Base-by-base conservation (phyloP, 2,113 vertebrate genomes). In the Caretta caretta region DNA sequence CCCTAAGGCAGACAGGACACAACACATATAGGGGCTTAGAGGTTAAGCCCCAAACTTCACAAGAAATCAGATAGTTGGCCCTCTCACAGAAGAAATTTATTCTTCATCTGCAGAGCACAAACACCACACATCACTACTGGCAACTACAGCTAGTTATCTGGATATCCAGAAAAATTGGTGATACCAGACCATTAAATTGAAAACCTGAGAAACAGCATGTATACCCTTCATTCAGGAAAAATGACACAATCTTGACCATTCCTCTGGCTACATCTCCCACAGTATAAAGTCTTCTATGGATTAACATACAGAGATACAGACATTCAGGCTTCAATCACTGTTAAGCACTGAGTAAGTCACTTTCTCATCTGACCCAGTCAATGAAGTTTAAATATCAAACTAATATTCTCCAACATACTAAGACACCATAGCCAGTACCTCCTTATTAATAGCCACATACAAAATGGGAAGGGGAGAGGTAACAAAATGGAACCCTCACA, bases 241-340 rank as follows among this genome's bases (percentile, higher is more conserved):
- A 82, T 65, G 14, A 19, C 62, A 19, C 0, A 81, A 10, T 6
- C 29, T 65, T 1, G 42, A 22, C 22, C 86, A 75, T 49, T 79
- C 31, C 25, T 83, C 17, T 54, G 87, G 20, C 1, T 27, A 24
- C 80, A 9, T 62, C 57, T 57, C 24, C 35, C 31, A n/a, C 27
- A 35, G 31, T 65, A 31, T 35, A 62, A 59, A 59, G 31, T 65
- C 31, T 65, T 65, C 8, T 65, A 65, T 35, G 31, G 29, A 35
- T 65, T 65, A 65, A 65, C 31, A 42, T 42, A 42, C 42, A 42
- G 42, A 42, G 42, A 31, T 16, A n/a, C 31, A 65, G 13, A n/a
- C 62, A 65, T 65, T n/a, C 31, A 65, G 62, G 62, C 16, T 65
- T 65, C 62, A 16, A 16, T 14, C 3, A 3, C 31, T 35, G 17